Conservation (phyloP, 2,113 vertebrate genomes). For the Dipodomys stephensi region DNA sequence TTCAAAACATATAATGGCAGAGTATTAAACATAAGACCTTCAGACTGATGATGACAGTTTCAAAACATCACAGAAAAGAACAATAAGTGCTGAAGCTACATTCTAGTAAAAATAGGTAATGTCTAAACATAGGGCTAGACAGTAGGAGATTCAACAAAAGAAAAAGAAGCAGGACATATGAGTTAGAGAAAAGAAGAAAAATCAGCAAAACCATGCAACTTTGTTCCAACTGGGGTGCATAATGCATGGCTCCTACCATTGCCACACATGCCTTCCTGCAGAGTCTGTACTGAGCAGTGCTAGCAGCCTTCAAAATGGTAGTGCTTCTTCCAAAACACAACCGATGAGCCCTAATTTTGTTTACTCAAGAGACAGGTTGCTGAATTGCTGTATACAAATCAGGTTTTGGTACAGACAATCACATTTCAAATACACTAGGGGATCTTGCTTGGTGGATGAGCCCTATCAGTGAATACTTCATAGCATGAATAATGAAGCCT, state of each 20-base stretch:
- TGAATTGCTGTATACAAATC: slow-evolving; percentile 48
- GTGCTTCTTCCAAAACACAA: slow-evolving; percentile 13
- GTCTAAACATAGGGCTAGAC: not conserved
- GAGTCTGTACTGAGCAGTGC: not conserved
- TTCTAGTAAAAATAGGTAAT: slow-evolving; percentile 24
- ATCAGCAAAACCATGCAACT: not conserved
- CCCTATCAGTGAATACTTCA: slow-evolving; percentile 6
- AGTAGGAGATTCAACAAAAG: not conserved
- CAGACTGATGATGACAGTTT: not conserved
- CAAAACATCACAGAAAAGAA: slow-evolving; percentile 33
- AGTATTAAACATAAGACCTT: slow-evolving; percentile 18
- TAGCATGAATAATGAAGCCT: slow-evolving; percentile 36
- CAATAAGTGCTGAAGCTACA: not conserved
- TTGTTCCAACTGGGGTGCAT: not conserved
- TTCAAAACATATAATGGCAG: not conserved
- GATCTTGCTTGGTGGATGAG: not conserved
- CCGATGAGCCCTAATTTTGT: slow-evolving; percentile 63
- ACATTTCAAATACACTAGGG: slow-evolving; percentile 44
- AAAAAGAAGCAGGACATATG: not conserved
- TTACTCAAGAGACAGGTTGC: slow-evolving; percentile 52
- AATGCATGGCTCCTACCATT: not conserved
- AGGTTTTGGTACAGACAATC: slow-evolving; percentile 49
- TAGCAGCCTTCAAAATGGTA: slow-evolving; percentile 17
- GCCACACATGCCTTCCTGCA: not conserved
- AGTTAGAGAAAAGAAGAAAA: not conserved